Conservation (phyloP, 2,113 vertebrate genomes). For the Etheostoma cragini region DNA sequence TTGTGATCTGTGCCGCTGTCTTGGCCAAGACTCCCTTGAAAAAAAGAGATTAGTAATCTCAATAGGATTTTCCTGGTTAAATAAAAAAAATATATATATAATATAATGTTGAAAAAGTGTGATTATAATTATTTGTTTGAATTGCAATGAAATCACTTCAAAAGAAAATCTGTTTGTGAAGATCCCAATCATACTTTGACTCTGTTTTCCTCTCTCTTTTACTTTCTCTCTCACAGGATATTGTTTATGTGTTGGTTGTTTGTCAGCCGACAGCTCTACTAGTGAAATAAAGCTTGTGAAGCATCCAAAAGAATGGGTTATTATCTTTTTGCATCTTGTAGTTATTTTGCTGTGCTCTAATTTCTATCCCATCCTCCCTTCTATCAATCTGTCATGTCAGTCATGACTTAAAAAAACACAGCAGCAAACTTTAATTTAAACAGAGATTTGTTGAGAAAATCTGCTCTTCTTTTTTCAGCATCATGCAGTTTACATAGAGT, state of each 20-base stretch:
- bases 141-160: not conserved
- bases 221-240: slow-evolving; percentile 22
- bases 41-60: no score
- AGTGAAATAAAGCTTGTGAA: not conserved
- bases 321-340: slow-evolving; percentile 57
- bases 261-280: slow-evolving; percentile 7
- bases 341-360: slow-evolving; percentile 40
- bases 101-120: not conserved
- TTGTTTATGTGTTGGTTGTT: not conserved
- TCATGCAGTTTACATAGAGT: not conserved
- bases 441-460: slow-evolving; percentile 29
- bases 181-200: slow-evolving; percentile 15
- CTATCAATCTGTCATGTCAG: slow-evolving; percentile 17
- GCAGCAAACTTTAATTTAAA: slow-evolving; percentile 29
- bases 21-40: no score
- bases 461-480: not conserved
- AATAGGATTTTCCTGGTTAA: no score
- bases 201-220: slow-evolving; percentile 60
- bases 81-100: no score
- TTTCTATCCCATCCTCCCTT: slow-evolving; percentile 1
- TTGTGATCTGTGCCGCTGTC: no score
- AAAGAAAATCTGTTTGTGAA: not conserved
- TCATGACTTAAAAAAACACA: slow-evolving; percentile 44
- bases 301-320: slow-evolving; percentile 22
- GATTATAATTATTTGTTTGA: slow-evolving; percentile 7